phyloP scores from a whole-genome alignment of 2,888 invertebrate genomes.

The Cheilosia urbana region DNA sequence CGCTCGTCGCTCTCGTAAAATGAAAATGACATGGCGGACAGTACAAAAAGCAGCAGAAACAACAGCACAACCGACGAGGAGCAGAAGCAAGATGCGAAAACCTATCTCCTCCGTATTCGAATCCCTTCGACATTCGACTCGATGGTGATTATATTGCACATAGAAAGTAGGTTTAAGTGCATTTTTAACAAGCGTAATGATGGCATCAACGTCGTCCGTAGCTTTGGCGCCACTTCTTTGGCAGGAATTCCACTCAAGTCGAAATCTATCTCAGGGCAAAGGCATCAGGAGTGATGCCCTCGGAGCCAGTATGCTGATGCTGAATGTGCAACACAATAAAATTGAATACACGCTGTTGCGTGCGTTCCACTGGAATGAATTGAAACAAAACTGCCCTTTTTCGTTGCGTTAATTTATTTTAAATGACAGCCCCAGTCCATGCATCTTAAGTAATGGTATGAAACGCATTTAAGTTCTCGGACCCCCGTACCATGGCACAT shows the following conservation, averaged over 20 bases:
- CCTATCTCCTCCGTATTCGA: background rate
- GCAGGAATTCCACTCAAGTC: conserved; percentile 37
- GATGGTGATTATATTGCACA: conserved; percentile 61
- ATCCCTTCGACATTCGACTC: background rate
- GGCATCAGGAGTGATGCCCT: background rate
- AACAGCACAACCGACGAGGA: background rate
- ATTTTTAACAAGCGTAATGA: conserved; percentile 58
- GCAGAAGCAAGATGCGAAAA: background rate
- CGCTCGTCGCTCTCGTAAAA: conserved; percentile 4
- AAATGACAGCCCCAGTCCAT: conserved; percentile 68
- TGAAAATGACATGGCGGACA: background rate
- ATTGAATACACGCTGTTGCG: conserved; percentile 51
- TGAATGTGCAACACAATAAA: conserved; percentile 40
- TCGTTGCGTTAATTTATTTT: conserved; percentile 72
- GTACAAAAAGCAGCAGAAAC: background rate
- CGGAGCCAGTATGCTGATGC: background rate
- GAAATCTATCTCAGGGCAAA: conserved; percentile 44
- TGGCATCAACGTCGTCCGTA: conserved; percentile 34
- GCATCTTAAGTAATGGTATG: conserved; percentile 55
- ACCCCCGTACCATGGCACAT: background rate
- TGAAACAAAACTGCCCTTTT: conserved; percentile 53
- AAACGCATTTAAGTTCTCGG: conserved; percentile 49
- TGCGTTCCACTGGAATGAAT: conserved; percentile 57
- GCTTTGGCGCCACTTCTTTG: conserved; percentile 70
- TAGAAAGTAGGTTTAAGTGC: conserved; percentile 65